Evolutionary conservation across 2,797 vertebrate species (phyloP).

Genomic region (Sebastes goodei): DNA sequence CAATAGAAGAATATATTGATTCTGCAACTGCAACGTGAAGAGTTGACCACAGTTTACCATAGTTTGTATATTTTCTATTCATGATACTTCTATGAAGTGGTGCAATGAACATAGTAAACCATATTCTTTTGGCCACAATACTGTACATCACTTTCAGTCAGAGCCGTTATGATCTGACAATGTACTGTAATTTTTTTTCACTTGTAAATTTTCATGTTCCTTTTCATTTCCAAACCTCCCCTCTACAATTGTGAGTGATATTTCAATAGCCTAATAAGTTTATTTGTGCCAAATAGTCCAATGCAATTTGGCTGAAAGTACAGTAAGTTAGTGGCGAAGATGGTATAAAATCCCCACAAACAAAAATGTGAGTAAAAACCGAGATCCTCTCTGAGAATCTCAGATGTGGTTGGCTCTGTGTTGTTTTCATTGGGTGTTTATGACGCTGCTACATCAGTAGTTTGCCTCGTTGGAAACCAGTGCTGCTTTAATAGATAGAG

Average conservation of each 20-base stretch:
- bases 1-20: slow-evolving; percentile 45
- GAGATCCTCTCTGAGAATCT: slow-evolving; percentile 11
- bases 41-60: slow-evolving; percentile 18
- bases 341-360: background rate
- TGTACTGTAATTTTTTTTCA: background rate
- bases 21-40: slow-evolving; percentile 32
- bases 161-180: slow-evolving; percentile 6
- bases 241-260: background rate
- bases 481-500: slow-evolving; percentile 74
- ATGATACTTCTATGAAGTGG: slow-evolving; percentile 74
- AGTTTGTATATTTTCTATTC: slow-evolving; percentile 57
- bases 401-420: slow-evolving; percentile 36
- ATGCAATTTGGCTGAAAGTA: background rate
- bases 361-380: slow-evolving; percentile 3
- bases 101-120: slow-evolving; percentile 35
- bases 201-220: slow-evolving; percentile 2
- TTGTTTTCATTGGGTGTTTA: slow-evolving; percentile 62
- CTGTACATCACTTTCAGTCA: slow-evolving; percentile 4
- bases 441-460: slow-evolving; percentile 60
- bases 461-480: slow-evolving; percentile 68
- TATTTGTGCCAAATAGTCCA: slow-evolving; percentile 20
- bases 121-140: slow-evolving; percentile 28
- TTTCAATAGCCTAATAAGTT: background rate
- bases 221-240: background rate
- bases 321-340: background rate